A percentile compares a stretch with the other conserved stretches of the same genome.
phyloP scores from a whole-genome alignment of 2,888 invertebrate genomes.

The Dryobota labecula region DNA sequence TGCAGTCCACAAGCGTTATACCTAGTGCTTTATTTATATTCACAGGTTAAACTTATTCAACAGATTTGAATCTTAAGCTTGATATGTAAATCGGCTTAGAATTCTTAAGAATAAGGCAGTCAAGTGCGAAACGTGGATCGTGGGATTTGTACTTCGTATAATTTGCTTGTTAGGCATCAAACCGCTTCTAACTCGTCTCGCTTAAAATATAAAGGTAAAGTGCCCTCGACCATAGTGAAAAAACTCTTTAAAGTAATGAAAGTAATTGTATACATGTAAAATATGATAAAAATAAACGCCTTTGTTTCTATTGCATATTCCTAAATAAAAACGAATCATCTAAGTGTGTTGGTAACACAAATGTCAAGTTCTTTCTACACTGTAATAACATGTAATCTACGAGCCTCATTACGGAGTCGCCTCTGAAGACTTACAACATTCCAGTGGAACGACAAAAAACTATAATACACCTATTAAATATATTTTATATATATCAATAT shows the following conservation, averaged over 20 bases:
- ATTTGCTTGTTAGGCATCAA: constrained; percentile 49
- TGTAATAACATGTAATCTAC: constrained; percentile 55
- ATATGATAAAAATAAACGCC: constrained; percentile 8
- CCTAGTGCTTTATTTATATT: constrained; percentile 80
- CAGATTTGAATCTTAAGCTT: constrained; percentile 79
- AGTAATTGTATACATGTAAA: not conserved
- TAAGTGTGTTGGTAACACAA: constrained; percentile 37
- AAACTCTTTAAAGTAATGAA: constrained; percentile 9
- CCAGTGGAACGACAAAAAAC: constrained; percentile 42
- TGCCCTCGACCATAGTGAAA: not conserved
- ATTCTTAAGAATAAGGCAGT: constrained; percentile 73
- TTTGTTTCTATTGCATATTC: constrained; percentile 18
- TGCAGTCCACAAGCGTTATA: constrained; percentile 76
- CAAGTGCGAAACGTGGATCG: constrained; percentile 69
- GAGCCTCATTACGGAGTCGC: constrained; percentile 42
- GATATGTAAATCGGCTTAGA: constrained; percentile 77
- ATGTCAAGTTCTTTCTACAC: constrained; percentile 44
- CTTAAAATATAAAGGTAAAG: constrained; percentile 5
- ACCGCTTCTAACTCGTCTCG: constrained; percentile 2
- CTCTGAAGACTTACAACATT: constrained; percentile 46
- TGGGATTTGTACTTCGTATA: constrained; percentile 61
- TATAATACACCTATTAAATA: constrained; percentile 32
- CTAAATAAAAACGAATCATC: constrained; percentile 29
- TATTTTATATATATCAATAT: constrained; percentile 28
- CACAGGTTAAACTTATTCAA: constrained; percentile 78